Evolutionary conservation across 2,888 invertebrate species (phyloP).

Genomic region (Altica lythri): DNA sequence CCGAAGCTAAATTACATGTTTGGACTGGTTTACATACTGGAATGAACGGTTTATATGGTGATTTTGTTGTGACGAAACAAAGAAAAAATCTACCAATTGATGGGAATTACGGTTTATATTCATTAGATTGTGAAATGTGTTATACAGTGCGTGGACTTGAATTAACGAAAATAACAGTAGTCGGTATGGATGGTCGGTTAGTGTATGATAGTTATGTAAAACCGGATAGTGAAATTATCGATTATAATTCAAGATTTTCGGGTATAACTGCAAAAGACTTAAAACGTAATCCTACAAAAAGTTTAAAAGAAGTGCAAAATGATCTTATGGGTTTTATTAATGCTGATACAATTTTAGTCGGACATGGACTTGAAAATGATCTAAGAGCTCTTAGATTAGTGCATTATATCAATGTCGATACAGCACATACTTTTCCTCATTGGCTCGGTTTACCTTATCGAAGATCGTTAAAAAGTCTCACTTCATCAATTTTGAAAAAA

Average conservation of each 20-base stretch:
- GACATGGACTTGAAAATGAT: constrained; percentile 95
- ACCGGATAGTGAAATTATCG: constrained; percentile 82
- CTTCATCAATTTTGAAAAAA: constrained; percentile 71
- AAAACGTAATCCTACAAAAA: constrained; percentile 61
- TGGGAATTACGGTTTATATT: constrained; percentile 66
- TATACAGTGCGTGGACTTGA: constrained; percentile 87
- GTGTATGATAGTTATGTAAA: constrained; percentile 85
- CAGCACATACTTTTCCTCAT: constrained; percentile 87
- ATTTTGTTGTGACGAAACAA: constrained; percentile 35
- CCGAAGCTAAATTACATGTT: constrained; percentile 70
- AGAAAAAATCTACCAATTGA: constrained; percentile 64
- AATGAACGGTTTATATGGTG: constrained; percentile 70
- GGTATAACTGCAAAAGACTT: constrained; percentile 79
- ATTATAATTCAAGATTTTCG: constrained; percentile 94
- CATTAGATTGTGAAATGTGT: constrained; percentile 97
- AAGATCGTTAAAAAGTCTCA: constrained; percentile 79
- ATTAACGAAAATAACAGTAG: constrained; percentile 84
- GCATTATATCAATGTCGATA: constrained; percentile 86
- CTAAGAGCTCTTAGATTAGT: constrained; percentile 82
- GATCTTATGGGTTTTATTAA: constrained; percentile 81
- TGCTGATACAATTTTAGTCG: constrained; percentile 87
- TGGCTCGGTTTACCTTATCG: constrained; percentile 81
- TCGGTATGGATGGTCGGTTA: constrained; percentile 72
- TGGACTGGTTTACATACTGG: constrained; percentile 71
- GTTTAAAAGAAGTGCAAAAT: constrained; percentile 79